These are phyloP conservation scores for Melanostoma scalare DNA, from an alignment of 2,888 invertebrate species.

Conservation along the genomic window DNA sequence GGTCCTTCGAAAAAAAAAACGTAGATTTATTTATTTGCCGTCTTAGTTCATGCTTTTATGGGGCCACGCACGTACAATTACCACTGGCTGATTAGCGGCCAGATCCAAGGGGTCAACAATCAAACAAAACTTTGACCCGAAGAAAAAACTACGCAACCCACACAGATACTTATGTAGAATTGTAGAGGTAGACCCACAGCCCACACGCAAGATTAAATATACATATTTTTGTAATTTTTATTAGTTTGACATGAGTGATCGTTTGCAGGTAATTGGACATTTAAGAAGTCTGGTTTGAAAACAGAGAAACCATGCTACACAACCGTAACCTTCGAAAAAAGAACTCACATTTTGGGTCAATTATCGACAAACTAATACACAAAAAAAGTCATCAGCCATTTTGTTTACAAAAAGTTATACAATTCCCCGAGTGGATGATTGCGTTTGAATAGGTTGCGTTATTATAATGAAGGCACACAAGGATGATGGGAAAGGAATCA, in stretches of 20 bases:
- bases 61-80: constrained; percentile 59
- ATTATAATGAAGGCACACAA: background rate
- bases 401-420: constrained; percentile 26
- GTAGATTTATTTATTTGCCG: constrained; percentile 25
- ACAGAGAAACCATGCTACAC: background rate
- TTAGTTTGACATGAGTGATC: constrained; percentile 47
- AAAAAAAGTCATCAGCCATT: background rate
- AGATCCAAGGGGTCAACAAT: constrained; percentile 49
- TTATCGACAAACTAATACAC: constrained; percentile 41
- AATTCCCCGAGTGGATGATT: constrained; percentile 47
- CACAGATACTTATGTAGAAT: too few species aligned
- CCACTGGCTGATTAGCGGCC: constrained; percentile 50
- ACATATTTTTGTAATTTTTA: constrained; percentile 37
- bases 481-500: background rate
- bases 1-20: constrained; percentile 35
- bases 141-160: too few species aligned
- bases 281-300: constrained; percentile 19
- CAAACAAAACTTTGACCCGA: constrained; percentile 44
- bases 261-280: constrained; percentile 34
- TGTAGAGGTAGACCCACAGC: constrained; percentile 7
- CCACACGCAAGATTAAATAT: background rate
- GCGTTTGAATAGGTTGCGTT: constrained; percentile 31
- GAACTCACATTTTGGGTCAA: constrained; percentile 37
- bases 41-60: constrained; percentile 12
- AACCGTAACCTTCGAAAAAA: constrained; percentile 39